Percentiles rank a stretch among this genome's conserved stretches.
Evolutionary conservation across 1,140 invertebrate genomes (phyloP).

Genomic region (Acromyrmex charruanus): DNA sequence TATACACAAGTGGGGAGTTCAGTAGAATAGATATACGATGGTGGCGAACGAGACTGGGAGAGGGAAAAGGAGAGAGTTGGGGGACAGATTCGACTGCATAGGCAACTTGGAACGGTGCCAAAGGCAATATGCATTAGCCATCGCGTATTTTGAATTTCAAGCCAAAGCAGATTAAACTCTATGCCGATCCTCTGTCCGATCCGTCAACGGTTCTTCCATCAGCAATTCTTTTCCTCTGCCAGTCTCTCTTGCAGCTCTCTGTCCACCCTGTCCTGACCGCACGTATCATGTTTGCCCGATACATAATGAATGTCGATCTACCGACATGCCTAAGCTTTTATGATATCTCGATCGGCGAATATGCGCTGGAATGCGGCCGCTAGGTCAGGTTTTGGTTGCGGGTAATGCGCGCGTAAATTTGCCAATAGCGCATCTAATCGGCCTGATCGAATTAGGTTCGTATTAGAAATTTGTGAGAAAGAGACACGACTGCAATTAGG

Average conservation of each 20-base stretch:
- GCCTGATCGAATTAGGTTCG: background rate
- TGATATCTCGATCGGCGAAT: slow-evolving; percentile 65
- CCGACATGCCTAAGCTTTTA: slow-evolving; percentile 69
- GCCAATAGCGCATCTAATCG: slow-evolving; percentile 18
- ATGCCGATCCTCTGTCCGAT: slow-evolving; percentile 56
- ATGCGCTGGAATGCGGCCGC: slow-evolving; percentile 63
- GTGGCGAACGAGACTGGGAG: background rate
- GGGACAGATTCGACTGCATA: slow-evolving; percentile 70
- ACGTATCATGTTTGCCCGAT: slow-evolving; percentile 70
- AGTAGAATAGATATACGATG: slow-evolving; percentile 18
- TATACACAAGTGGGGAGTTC: slow-evolving; percentile 39
- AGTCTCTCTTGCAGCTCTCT: background rate
- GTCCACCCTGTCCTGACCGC: background rate
- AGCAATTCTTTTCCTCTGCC: slow-evolving; percentile 34
- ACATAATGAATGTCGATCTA: slow-evolving; percentile 76
- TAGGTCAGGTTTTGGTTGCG: slow-evolving; percentile 24
- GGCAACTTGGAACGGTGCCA: slow-evolving; percentile 78
- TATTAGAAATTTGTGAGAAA: slow-evolving; percentile 27
- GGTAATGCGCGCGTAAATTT: slow-evolving; percentile 47
- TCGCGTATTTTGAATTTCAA: slow-evolving; percentile 81
- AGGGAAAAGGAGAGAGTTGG: background rate
- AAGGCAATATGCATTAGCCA: slow-evolving; percentile 82
- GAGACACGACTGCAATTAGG: background rate
- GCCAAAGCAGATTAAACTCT: slow-evolving; percentile 78
- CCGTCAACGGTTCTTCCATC: slow-evolving; percentile 34